Evolutionary conservation across 2,888 invertebrate species (phyloP), one percentile per base, ranked within the genome.

Genomic region (Amphimallon solstitiale): DNA sequence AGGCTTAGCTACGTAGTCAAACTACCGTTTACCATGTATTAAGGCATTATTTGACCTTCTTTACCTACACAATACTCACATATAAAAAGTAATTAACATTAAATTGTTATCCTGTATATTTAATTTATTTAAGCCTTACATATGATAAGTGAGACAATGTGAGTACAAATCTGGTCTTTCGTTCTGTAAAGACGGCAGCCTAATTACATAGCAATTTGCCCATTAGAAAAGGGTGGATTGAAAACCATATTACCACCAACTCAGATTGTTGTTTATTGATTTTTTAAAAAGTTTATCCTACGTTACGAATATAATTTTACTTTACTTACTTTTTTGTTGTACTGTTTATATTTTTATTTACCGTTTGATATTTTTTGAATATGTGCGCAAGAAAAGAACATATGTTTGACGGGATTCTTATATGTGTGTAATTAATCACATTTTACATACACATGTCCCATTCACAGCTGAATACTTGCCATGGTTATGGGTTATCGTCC

Each of bases 21-120:
- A 78, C 80, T 77, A 74, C 79, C 77, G 79, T 80, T 80, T 80
- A 81, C 81, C 80, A 80, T 74, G 73, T 77, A 73, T 73, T 76
- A 81, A 81, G 80, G 80, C 80, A 79, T 80, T 80, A 80, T 73
- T 72, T 78, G 79, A 79, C 78, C 78, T 78, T 75, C 70, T 75
- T 73, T 79, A 79, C 79, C 79, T 79, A 67, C 75, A 70, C 71
- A 80, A 79, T 79, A 79, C 80, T 80, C 80, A 79, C 78, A 70
- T 70, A 75, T 77, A 77, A 76, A 78, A 77, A 76, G 71, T 73
- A 73, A 75, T 75, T 73, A 71, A 66, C 70, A 73, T 70, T 66
- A 65, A 67, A 56, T 65, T 69, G 68, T 71, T 70, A 67, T 66
- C 74, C 73, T 71, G 66, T 75, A 72, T 72, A 75, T 75, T 73